Percentiles rank a stretch among this genome's conserved stretches.
These are phyloP conservation scores for Microcaecilia unicolor DNA, from an alignment of 2,797 vertebrate species.

Conservation along the genomic window DNA sequence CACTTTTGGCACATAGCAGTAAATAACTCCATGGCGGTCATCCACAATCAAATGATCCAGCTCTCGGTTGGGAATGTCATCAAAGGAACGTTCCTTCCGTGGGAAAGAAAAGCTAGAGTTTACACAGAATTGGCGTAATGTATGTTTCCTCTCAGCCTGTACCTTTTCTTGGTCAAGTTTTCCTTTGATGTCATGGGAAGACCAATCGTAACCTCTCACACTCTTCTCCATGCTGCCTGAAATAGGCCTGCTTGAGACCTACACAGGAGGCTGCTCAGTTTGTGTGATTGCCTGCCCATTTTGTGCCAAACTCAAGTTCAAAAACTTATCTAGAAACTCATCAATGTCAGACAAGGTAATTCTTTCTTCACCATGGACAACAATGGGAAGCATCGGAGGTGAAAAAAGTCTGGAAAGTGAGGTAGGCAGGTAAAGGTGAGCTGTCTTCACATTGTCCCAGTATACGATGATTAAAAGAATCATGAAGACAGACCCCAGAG, in stretches of 20 bases:
- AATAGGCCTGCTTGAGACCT: conserved; percentile 59
- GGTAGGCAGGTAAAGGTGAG: conserved; percentile 76
- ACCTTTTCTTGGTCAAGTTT: conserved; percentile 50
- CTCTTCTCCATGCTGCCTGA: conserved; percentile 53
- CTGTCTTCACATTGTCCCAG: conserved; percentile 85
- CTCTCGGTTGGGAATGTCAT: conserved; percentile 92
- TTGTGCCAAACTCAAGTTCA: conserved; percentile 21
- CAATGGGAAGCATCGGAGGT: conserved; percentile 35
- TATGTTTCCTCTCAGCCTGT: conserved; percentile 66
- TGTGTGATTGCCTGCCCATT: conserved; percentile 6
- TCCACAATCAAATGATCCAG: conserved; percentile 94
- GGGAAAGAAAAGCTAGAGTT: conserved; percentile 75
- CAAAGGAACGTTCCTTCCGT: conserved; percentile 85
- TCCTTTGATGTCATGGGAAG: conserved; percentile 41
- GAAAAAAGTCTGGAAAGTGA: conserved; percentile 69
- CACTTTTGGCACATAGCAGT: conserved; percentile 97
- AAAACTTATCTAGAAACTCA: conserved; percentile 75
- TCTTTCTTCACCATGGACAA: conserved; percentile 22
- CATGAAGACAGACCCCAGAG: conserved; percentile 82
- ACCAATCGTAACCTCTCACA: conserved; percentile 80
- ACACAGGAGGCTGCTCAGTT: conserved; percentile 28
- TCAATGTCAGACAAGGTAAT: conserved; percentile 67
- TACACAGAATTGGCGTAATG: conserved; percentile 69
- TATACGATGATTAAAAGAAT: conserved; percentile 92
- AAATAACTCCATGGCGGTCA: conserved; percentile 88